Base-by-base conservation (phyloP, 2,888 invertebrate species). In the Lottia scabra region DNA sequence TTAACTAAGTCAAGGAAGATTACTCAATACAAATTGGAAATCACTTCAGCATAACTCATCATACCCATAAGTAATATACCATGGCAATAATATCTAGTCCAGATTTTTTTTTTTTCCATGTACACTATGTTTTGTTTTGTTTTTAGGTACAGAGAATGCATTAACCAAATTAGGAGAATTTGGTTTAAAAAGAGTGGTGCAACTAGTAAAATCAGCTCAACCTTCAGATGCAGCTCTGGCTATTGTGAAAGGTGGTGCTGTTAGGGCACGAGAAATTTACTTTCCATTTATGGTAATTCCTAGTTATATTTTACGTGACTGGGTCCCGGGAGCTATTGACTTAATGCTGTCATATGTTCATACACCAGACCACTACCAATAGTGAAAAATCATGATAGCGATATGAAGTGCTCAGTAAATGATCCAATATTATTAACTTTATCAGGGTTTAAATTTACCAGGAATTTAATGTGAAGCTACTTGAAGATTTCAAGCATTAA, bases 121-220 rank as follows among this genome's bases (percentile, higher is more conserved):
- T 23, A 1, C 1, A 0, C 2, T 67, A 27, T 68, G 19, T 10
- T 64, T 19, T 15, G 38, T 30, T 19, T 4, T 64, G 15, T 48
- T 65, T 80, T 6, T 75, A 87, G 87, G 84, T n/a, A 88, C 88
- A 56, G 84, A 84, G 26, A 85, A 82, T 75, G 84, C 87, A 6
- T 65, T 87, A 0, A 75, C 69, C 23, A 75, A 84, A 30, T 69
- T 87, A 8, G 46, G 74, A 62, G 71, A 75, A 13, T 82, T 82
- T 70, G 83, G 83, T 4, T 79, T 81, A 66, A 75, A 77, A 8
- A 75, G 70, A 46, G 65, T 87, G 26, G 44, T 87, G 30, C 68
- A 75, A 13, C 70, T 48, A 6, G 6, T 85, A 10, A 75, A 74
- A 8, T 76, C 83, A 1, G 87, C 84, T 2, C 75, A 76, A 2